Base-by-base conservation (phyloP, 2,113 vertebrate species). In the Turdus rufiventris region DNA sequence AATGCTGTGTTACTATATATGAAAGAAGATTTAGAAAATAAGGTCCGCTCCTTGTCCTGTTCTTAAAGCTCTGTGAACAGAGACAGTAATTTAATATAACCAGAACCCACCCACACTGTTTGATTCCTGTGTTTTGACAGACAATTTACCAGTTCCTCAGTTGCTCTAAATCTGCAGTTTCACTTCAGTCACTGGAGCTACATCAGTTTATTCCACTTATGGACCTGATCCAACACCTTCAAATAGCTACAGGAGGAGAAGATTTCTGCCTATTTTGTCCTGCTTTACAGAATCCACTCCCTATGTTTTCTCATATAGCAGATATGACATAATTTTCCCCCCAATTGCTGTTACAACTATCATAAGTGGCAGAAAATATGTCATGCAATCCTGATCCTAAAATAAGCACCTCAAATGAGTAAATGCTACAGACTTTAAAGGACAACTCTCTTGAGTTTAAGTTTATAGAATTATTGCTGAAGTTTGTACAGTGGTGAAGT, bases 101-200 rank as follows among this genome's bases (percentile, higher is more conserved):
- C 68, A 94, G 92, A 96, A 93, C 79, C 75, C 94, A 84, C 93
- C 94, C 90, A 96, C 91, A 88, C 77, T 40, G 72, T 94, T 95
- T 89, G 82, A 91, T 87, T 96, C 72, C 68, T 67, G 19, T 96
- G 85, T 96, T 96, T 96, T 96, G 95, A 96, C 94, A 97, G 95
- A 96, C 94, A 74, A 91, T 93, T 95, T 93, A 84, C 93, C 90
- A 96, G 93, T 88, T 93, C 93, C 62, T 95, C 94, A 68, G 88
- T 95, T 91, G 85, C 42, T 90, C 85, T 96, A 88, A 90, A 95
- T 86, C 88, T 9, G 4, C 82, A 71, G 51, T 70, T 92, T 92
- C 82, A 85, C 79, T 95, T 95, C 93, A 90, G 88, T 95, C 82
- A 67, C 90, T 88, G 79, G 71, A 96, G 68, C 31, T 77, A 71